Conservation (phyloP, 2,113 vertebrate species). For the Podarcis cretensis region DNA sequence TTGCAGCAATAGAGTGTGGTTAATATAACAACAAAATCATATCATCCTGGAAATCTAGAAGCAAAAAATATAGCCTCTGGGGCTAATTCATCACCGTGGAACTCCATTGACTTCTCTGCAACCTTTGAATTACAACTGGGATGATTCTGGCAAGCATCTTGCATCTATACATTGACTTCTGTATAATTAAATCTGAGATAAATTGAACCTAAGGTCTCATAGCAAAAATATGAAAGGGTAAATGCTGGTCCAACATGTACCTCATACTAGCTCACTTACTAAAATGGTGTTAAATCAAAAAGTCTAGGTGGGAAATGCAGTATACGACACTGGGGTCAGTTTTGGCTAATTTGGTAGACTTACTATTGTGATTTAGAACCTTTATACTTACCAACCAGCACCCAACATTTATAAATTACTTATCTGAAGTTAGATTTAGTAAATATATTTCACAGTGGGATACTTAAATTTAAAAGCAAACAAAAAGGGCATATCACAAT, state of each 20-base stretch:
- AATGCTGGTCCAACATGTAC: neutral
- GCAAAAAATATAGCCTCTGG: neutral
- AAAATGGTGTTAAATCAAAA: neutral
- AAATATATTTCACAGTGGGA: neutral
- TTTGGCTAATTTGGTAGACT: neutral
- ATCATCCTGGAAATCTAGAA: neutral
- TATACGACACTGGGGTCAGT: neutral
- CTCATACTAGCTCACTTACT: neutral
- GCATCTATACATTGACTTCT: constrained; percentile 2
- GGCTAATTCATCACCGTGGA: neutral
- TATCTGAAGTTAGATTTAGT: neutral
- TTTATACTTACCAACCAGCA: neutral
- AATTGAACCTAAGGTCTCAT: neutral
- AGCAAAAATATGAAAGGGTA: neutral
- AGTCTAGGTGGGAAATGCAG: neutral
- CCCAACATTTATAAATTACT: neutral
- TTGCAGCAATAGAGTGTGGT: neutral
- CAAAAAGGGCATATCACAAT: neutral
- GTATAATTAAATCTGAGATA: constrained; percentile 3
- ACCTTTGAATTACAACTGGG: neutral
- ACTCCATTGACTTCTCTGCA: constrained; percentile 7
- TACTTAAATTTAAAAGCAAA: neutral
- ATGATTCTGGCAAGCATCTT: neutral
- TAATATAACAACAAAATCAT: neutral
- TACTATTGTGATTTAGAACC: neutral